These are phyloP conservation scores for Liposcelis brunnea DNA, from an alignment of 2,888 invertebrate genomes.

Conservation along the genomic window DNA sequence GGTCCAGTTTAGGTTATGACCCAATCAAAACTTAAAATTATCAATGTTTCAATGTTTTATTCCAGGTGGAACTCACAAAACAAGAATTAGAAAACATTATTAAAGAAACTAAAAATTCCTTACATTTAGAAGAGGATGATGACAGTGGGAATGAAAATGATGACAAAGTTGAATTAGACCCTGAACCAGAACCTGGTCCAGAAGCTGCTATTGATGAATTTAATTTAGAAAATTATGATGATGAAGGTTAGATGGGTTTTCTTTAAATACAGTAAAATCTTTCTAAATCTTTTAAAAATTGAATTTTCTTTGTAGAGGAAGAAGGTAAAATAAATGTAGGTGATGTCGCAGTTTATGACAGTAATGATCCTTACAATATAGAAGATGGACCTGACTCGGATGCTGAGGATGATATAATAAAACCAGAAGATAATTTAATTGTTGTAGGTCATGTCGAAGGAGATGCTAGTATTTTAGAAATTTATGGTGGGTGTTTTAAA, in stretches of 20 bases:
- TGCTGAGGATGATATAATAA: constrained; percentile 78
- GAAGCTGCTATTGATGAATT: constrained; percentile 9
- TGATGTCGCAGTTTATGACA: constrained; percentile 20
- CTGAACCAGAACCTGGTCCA: constrained; percentile 17
- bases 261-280: constrained; percentile 9
- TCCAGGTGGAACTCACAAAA: constrained; percentile 58
- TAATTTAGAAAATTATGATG: constrained; percentile 20
- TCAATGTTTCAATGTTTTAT: too few species aligned
- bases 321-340: constrained; percentile 15
- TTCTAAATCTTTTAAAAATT: constrained; percentile 16
- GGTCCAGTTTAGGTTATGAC: constrained; percentile 9
- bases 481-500: constrained; percentile 46
- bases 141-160: constrained; percentile 23
- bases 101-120: constrained; percentile 42
- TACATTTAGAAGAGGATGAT: constrained; percentile 13
- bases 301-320: not conserved
- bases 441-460: constrained; percentile 73
- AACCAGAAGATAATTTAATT: constrained; percentile 75
- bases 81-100: constrained; percentile 60
- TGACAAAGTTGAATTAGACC: too few species aligned
- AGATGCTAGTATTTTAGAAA: constrained; percentile 73
- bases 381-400: constrained; percentile 44
- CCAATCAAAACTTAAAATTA: constrained; percentile 9
- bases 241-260: constrained; percentile 17
- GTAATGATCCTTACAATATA: constrained; percentile 18